Evolutionary conservation across 1,140 invertebrate species (phyloP), one percentile per base, ranked within the genome.

Genomic region (Halyomorpha halys): DNA sequence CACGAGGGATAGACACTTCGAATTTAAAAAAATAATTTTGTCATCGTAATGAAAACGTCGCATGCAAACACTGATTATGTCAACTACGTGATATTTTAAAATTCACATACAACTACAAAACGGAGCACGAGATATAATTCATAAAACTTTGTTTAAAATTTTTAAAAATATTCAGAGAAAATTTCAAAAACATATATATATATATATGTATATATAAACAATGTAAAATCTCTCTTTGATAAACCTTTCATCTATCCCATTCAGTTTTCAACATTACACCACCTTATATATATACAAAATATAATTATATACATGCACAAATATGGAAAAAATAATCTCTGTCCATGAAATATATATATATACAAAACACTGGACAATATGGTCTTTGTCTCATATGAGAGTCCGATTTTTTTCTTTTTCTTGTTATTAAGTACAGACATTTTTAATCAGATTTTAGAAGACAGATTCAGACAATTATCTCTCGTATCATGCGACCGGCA

Each of bases 391-490:
- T 56, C 15, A 5, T 21, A 3, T 23, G 23, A 27, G 23, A 56
- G 23, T 23, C 34, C 5, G 13, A 23, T 25, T 27, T 44, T 61
- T 25, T 23, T 23, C 53, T 44, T 61, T 25, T 23, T 23, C 53
- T 23, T 56, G 15, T 23, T 27, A 30, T 4, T 30, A 19, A 56
- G 14, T 56, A 23, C 3, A 56, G 23, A 56, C 27, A 5, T 16
- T 23, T 56, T 49, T 21, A 49, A 49, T 11, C 2, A 49, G 19
- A 49, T 2, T 13, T 11, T 21, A 49, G 47, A 16, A 16, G 49
- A 15, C 47, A 23, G 16, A 44, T 64, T 89, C 85, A 96, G 73
- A 96, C 92, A 75, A 95, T 94, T 74, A 95, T 94, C 76, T 94
- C 92, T 65, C 91, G 82, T 71, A 95, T 94, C 72, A 95, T 90